These are phyloP conservation scores for Nixonia krombeini DNA, from an alignment of 1,140 invertebrate species.

Conservation along the genomic window DNA sequence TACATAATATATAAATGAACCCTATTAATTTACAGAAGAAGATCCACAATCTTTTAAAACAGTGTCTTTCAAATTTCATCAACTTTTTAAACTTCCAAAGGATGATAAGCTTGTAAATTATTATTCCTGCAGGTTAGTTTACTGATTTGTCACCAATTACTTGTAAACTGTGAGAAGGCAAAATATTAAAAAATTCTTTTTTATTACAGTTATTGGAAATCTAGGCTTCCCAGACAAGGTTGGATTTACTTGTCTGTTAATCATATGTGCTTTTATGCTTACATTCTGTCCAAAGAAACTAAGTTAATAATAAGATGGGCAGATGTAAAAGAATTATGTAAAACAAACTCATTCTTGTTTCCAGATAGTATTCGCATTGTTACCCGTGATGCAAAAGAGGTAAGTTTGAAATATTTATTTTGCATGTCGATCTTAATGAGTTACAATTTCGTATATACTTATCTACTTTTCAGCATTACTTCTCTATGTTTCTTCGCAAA, in stretches of 20 bases:
- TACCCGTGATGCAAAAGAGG: conserved; percentile 83
- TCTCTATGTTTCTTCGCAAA: conserved; percentile 92
- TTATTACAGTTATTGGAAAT: conserved; percentile 89
- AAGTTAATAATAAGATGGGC: conserved; percentile 90
- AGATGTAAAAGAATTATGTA: conserved; percentile 81
- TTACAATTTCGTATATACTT: conserved; percentile 15
- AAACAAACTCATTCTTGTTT: conserved; percentile 84
- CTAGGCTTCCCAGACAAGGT: conserved; percentile 91
- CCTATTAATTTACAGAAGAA: conserved; percentile 77
- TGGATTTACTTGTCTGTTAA: conserved; percentile 97
- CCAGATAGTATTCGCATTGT: conserved; percentile 89
- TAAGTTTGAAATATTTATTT: conserved; percentile 48
- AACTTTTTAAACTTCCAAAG: conserved; percentile 90
- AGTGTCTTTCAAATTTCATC: conserved; percentile 87
- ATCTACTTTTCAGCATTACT: conserved; percentile 79
- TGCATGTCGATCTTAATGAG: neutral
- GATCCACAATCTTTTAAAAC: conserved; percentile 86
- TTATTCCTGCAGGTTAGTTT: conserved; percentile 88
- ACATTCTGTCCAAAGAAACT: conserved; percentile 91
- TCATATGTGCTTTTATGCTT: conserved; percentile 96
- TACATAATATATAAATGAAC: neutral
- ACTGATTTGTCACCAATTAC: too few relatives aligned
- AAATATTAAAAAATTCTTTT: too few relatives aligned
- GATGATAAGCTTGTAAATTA: conserved; percentile 97
- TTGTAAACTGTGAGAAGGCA: conserved; percentile 21